phyloP scores from a whole-genome alignment of 2,113 vertebrate species.

The Tragelaphus strepsiceros region DNA sequence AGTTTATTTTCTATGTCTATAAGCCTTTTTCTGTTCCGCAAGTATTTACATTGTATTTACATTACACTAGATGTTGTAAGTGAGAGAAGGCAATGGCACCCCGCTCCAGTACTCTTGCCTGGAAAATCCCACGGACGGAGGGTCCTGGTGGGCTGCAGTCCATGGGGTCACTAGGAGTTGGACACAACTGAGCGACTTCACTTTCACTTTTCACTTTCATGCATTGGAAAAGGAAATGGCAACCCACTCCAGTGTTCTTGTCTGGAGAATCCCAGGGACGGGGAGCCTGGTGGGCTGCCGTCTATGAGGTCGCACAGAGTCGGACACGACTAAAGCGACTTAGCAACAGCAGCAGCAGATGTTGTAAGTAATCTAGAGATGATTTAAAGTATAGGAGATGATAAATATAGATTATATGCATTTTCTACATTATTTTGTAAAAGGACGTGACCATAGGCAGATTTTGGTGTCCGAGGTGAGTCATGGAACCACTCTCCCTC shows the following conservation, averaged over 20 bases:
- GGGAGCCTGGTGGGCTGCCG: too few species aligned
- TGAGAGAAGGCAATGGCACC: background rate
- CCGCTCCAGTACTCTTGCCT: too few species aligned
- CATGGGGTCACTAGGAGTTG: too few species aligned
- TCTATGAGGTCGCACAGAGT: too few species aligned
- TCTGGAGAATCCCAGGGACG: too few species aligned
- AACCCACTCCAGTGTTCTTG: too few species aligned
- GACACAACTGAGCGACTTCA: too few species aligned
- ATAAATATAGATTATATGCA: background rate
- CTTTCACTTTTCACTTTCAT: too few species aligned
- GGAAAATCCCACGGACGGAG: too few species aligned
- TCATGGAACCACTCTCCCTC: background rate
- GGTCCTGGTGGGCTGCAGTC: too few species aligned
- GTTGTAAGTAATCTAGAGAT: background rate
- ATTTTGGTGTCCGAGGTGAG: background rate
- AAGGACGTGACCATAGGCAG: background rate
- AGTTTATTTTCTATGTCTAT: background rate
- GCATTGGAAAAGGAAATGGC: too few species aligned
- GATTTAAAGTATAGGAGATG: background rate
- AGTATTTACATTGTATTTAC: background rate
- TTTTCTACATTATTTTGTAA: background rate
- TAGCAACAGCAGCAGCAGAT: background rate
- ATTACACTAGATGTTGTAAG: background rate
- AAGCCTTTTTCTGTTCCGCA: background rate
- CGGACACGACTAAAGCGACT: too few species aligned